These are phyloP conservation scores for Ceratosolen fusciceps DNA, from an alignment of 1,140 invertebrate species.

Conservation along the genomic window DNA sequence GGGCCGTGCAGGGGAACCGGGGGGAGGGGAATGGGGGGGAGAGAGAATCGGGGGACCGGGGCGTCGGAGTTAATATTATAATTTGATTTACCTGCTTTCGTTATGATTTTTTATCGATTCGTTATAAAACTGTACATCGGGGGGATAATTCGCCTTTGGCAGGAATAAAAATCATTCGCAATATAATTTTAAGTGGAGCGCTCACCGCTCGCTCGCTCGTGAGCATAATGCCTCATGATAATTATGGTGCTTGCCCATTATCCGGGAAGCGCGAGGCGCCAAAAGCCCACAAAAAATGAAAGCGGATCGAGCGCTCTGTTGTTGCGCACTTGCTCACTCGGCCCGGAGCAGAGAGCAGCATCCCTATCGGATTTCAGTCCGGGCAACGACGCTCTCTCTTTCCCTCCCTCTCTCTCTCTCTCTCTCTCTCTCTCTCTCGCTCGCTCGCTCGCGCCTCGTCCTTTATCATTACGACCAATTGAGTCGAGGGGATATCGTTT, in stretches of 20 bases:
- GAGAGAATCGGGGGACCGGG: not conserved
- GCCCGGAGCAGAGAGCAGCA: constrained; percentile 5
- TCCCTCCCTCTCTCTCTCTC: not conserved
- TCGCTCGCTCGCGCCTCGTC: not conserved
- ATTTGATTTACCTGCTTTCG: not conserved
- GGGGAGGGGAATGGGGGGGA: not conserved
- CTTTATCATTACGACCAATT: constrained; percentile 57
- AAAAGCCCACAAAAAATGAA: not conserved
- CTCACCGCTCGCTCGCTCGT: not conserved
- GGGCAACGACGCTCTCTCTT: not conserved
- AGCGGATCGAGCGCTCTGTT: not conserved
- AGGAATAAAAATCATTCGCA: constrained; percentile 3
- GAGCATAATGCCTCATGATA: not conserved
- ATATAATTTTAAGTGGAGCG: not conserved
- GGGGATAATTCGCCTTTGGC: not conserved
- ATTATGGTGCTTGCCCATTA: not conserved
- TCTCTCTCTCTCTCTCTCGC: not conserved
- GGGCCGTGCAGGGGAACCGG: too few relatives aligned
- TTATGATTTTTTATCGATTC: not conserved
- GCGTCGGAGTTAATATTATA: not conserved
- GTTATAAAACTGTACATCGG: not conserved
- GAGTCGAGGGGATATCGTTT: constrained; percentile 53
- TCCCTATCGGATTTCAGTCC: constrained; percentile 19
- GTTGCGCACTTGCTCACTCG: not conserved
- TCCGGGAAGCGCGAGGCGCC: not conserved